These are phyloP conservation scores for Abrostola triplasia DNA, from an alignment of 2,888 invertebrate species.

Conservation along the genomic window DNA sequence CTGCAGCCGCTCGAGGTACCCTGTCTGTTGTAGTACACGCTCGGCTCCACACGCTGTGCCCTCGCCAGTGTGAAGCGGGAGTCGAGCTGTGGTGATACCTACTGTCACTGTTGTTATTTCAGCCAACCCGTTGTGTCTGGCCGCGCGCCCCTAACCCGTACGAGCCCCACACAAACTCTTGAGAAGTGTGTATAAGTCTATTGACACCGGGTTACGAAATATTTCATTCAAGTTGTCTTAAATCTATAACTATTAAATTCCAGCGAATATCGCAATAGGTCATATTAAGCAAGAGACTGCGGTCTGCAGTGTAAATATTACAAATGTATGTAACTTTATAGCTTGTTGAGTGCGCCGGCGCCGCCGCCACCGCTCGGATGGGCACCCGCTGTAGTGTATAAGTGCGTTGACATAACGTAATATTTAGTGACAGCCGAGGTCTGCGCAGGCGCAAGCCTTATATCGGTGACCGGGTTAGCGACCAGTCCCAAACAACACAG, in stretches of 20 bases:
- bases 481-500: not conserved
- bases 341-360: not conserved
- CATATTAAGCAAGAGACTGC: constrained; percentile 17
- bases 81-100: not conserved
- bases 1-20: constrained; percentile 82
- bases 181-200: too few relatives aligned
- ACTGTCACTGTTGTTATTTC: not conserved
- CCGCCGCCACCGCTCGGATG: constrained; percentile 3
- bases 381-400: not conserved
- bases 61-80: too few relatives aligned
- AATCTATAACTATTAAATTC: not conserved
- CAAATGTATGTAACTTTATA: constrained; percentile 1
- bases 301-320: constrained; percentile 22
- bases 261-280: constrained; percentile 29
- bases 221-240: not conserved
- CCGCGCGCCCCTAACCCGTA: not conserved
- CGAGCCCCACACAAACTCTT: not conserved
- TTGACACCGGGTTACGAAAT: too few relatives aligned
- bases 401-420: not conserved
- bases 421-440: constrained; percentile 1
- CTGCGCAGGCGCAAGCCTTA: constrained; percentile 1
- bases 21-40: not conserved
- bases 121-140: not conserved
- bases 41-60: not conserved
- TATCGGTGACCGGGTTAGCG: constrained; percentile 33